Conservation (phyloP, 37 sponge, comb jelly and placozoan species). For the Cliona cf. orientalis region DNA sequence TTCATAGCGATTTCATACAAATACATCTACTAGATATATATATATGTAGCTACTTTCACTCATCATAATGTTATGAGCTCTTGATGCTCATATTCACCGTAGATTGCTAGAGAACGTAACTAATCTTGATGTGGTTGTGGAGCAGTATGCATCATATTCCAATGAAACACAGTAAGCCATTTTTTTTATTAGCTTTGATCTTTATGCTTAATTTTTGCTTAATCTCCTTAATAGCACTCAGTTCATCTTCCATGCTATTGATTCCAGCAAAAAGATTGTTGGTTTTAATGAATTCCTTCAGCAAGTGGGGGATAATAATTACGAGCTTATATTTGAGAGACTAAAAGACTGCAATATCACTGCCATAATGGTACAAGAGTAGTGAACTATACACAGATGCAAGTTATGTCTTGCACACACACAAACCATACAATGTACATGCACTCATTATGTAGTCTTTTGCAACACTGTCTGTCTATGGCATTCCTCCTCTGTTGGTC, state of each 20-base stretch:
- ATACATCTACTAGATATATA: no score
- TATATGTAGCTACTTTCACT: no score
- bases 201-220: not conserved
- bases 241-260: conserved; percentile 59
- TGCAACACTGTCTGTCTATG: conserved; percentile 4
- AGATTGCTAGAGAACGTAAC: conserved; percentile 29
- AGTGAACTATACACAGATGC: not conserved
- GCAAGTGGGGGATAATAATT: not conserved
- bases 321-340: conserved; percentile 1
- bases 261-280: conserved; percentile 25
- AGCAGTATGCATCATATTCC: not conserved
- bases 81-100: not conserved
- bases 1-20: no score
- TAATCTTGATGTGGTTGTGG: conserved; percentile 25
- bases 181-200: not conserved
- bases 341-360: conserved; percentile 15
- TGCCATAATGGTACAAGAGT: conserved; percentile 20
- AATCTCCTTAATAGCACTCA: conserved; percentile 1
- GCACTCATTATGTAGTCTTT: not conserved
- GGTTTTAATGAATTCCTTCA: conserved; percentile 34
- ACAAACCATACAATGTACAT: not conserved
- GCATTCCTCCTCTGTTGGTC: conserved; percentile 21
- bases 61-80: no score
- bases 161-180: not conserved
- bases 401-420: not conserved